Base-by-base conservation (phyloP, 2,797 vertebrate genomes). In the Etheostoma perlongum region DNA sequence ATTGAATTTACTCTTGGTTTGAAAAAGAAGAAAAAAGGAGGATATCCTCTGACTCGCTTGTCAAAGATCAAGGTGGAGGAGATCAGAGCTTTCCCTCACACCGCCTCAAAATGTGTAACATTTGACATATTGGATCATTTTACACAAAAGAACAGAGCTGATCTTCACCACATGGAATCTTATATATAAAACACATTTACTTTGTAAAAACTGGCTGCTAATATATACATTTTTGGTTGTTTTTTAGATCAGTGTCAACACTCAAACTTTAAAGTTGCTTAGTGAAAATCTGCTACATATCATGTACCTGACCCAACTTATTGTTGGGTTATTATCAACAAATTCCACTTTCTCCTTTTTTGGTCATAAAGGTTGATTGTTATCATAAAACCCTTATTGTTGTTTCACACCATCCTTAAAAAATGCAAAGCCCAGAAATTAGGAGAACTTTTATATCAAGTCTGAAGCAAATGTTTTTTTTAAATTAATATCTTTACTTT, bases 61-160 rank as follows among this genome's bases (percentile, higher is more conserved):
- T 90, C 87, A 85, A 19, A 81, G 84, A 88, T 87, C 78, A 88
- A 80, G 83, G 76, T 61, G 72, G 10, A 42, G 79, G 74, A 77
- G 85, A 81, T 89, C 74, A 70, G 77, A 87, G 86, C 53, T 74
- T 18, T 67, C 78, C 61, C 67, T 79, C 53, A 42, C 70, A 15
- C 12, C 12, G 46, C 63, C 57, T 36, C 71, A 27, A 52, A 4
- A 42, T 42, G 60, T 78, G 73, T 42, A 76, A 67, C 55, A 25
- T 68, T 69, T 73, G 78, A 79, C 85, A 83, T 62, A 3, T 72
- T 54, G 86, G 77, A 79, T 87, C 52, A 25, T 53, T 76, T 90
- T 85, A 86, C 78, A 73, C 36, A 11, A 19, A 71, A 46, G 36
- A 73, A 11, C 47, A 5, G 64, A 72, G 61, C 60, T 78, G 84